Conservation (phyloP, 2,113 vertebrate genomes). For the Tupaia tana region DNA sequence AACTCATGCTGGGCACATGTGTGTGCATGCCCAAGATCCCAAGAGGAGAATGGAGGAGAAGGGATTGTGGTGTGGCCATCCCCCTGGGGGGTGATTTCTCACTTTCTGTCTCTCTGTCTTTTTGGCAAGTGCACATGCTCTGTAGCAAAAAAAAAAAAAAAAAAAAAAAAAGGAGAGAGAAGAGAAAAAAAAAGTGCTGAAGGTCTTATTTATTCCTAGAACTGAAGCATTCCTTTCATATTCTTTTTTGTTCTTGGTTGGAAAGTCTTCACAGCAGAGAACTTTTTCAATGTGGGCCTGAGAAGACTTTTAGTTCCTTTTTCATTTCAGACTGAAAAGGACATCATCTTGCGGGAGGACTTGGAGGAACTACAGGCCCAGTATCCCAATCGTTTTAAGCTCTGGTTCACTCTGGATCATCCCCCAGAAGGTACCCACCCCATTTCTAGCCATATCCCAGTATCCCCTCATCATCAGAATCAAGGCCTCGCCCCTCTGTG, state of each 20-base stretch:
- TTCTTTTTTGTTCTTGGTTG: not conserved
- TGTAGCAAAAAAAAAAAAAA: no score
- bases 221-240: not conserved
- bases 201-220: not conserved
- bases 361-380: constrained; percentile 86
- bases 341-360: constrained; percentile 87
- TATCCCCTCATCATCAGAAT: not conserved
- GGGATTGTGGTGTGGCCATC: no score
- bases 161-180: no score
- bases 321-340: constrained; percentile 85
- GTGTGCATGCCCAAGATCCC: no score
- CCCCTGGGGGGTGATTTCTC: no score
- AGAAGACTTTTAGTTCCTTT: not conserved
- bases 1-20: no score
- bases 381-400: constrained; percentile 84
- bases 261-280: not conserved
- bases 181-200: not conserved
- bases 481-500: not conserved
- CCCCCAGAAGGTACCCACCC: constrained; percentile 83
- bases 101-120: no score
- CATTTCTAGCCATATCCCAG: not conserved
- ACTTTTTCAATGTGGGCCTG: not conserved
- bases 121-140: no score
- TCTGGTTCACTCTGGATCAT: constrained; percentile 89
- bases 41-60: no score